Evolutionary conservation across 2,113 vertebrate species (phyloP).

Genomic region (Colius striatus): DNA sequence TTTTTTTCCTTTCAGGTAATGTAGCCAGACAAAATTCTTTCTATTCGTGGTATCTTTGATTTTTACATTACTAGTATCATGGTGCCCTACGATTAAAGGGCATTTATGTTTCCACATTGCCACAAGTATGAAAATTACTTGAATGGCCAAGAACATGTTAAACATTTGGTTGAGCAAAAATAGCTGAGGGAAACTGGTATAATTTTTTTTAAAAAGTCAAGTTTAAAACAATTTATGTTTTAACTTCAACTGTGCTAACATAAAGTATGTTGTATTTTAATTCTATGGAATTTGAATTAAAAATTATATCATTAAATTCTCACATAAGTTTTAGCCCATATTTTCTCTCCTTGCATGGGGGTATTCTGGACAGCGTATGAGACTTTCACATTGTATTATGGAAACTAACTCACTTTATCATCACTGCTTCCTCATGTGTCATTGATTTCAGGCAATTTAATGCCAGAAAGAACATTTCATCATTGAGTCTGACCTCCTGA

Average conservation of each 20-base stretch:
- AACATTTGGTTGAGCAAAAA: neutral
- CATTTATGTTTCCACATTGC: neutral
- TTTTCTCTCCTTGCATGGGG: neutral
- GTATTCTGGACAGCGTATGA: neutral
- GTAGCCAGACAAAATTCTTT: neutral
- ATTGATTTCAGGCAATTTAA: conserved; percentile 7
- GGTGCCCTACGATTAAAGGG: neutral
- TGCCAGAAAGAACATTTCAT: neutral
- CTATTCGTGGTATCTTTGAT: neutral
- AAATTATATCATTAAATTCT: neutral
- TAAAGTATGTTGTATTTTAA: neutral
- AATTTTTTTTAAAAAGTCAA: neutral
- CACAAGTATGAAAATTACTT: conserved; percentile 22
- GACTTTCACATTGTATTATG: neutral
- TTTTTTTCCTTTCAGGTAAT: neutral
- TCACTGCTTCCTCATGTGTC: neutral
- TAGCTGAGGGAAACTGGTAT: neutral
- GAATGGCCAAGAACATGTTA: neutral
- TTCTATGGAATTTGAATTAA: neutral
- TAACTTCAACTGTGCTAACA: neutral
- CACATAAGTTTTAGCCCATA: neutral
- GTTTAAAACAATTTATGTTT: neutral
- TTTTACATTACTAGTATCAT: neutral
- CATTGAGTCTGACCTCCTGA: neutral
- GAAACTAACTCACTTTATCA: neutral